Base-by-base conservation (phyloP, 2,113 vertebrate species). In the Blennius ocellaris region DNA sequence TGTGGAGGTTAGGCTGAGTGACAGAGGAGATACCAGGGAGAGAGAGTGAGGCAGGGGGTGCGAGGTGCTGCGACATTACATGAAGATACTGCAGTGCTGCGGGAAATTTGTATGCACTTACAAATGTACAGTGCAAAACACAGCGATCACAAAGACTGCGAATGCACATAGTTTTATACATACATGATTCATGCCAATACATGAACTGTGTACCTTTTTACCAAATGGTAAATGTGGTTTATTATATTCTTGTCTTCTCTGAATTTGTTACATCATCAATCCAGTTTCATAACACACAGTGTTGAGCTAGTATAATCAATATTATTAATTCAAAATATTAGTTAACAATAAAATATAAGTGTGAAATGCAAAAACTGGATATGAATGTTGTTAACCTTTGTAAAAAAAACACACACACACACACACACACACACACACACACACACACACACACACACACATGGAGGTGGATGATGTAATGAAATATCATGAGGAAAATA, bases 61-160 rank as follows among this genome's bases (percentile, higher is more conserved):
- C 5, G 50, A 76, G 87, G 80, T 57, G 72, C 88, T 88, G 89
- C 87, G 59, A 84, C 82, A 74, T 41, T 70, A 85, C 15, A 67
- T 17, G 6, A 80, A 80, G 62, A 76, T 86, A 44, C 91, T 87
- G 91, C 89, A 92, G 81, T 83, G 79, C 88, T 90, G 89, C 88
- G 53, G 86, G 80, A 78, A 78, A 87, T 84, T 51, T 76, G 80
- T 78, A 83, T 80, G 82, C 84, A 83, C 83, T 82, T 43, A 57
- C 65, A 88, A 86, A 83, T 85, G 74, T 86, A 76, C 65, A 73
- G 78, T 60, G 74, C 67, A 82, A 87, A 83, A 60, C 73, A 69
- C 61, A 69, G 21, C 4, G 58, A 79, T 74, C 79, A 68, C 70
- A 69, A 21, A 69, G 65, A 75, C 80, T 69, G 71, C 72, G 66